These are phyloP conservation scores for Clinocottus analis DNA, from an alignment of 2,113 vertebrate genomes.

Conservation along the genomic window DNA sequence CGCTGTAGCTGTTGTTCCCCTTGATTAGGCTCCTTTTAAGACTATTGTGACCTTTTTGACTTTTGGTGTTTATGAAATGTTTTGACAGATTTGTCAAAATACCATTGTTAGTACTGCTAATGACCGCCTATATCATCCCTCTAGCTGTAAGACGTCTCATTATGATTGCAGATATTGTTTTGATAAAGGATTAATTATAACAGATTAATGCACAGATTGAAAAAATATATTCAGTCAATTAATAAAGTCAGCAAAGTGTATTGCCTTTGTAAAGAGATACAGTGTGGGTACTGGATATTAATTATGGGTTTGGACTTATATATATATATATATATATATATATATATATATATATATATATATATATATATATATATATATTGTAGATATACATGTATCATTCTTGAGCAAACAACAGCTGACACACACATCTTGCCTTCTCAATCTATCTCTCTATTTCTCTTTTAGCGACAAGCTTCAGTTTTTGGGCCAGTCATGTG, in stretches of 20 bases:
- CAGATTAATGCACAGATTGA: conserved; percentile 44
- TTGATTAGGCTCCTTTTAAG: conserved; percentile 57
- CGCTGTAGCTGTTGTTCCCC: conserved; percentile 41
- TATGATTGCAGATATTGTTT: conserved; percentile 23
- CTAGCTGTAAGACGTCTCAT: conserved; percentile 30
- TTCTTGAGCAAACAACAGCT: conserved; percentile 2
- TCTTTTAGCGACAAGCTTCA: conserved; percentile 38
- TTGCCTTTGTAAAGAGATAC: conserved; percentile 15
- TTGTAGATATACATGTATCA: not conserved
- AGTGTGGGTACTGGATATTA: not conserved
- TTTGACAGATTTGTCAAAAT: conserved; percentile 65
- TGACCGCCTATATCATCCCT: conserved; percentile 3
- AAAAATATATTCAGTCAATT: conserved; percentile 27
- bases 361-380: too few relatives aligned
- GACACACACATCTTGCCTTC: conserved; percentile 8
- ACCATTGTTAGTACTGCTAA: conserved; percentile 39
- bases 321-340: too few relatives aligned
- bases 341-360: too few relatives aligned
- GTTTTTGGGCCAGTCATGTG: conserved; percentile 58
- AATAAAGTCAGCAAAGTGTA: conserved; percentile 29
- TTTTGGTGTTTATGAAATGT: conserved; percentile 56
- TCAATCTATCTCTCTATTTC: conserved; percentile 17
- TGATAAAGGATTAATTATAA: conserved; percentile 25
- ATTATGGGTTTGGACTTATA: conserved; percentile 1
- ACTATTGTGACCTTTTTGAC: conserved; percentile 55